Evolutionary conservation across 1,140 invertebrate species (phyloP).

Genomic region (Macrobrachium rosenbergii): DNA sequence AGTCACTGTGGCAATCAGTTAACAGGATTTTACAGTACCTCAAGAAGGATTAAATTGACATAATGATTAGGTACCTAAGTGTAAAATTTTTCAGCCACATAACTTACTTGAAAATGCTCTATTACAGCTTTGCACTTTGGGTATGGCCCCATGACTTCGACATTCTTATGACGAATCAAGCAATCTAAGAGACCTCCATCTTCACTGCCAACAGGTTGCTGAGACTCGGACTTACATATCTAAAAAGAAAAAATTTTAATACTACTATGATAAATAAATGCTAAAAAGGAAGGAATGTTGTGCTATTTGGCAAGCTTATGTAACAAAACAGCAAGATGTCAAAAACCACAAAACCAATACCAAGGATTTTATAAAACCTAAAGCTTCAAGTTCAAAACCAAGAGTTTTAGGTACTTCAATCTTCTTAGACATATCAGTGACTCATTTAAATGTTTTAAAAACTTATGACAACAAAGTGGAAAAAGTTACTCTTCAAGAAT

Average conservation of each 20-base stretch:
- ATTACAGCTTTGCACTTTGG: constrained; percentile 91
- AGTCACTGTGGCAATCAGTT: no score
- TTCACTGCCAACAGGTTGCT: constrained; percentile 69
- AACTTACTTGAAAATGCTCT: constrained; percentile 82
- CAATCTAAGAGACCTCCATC: constrained; percentile 90
- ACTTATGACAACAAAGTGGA: no score
- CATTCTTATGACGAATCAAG: constrained; percentile 92
- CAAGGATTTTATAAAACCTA: no score
- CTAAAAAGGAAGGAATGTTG: constrained; percentile 26
- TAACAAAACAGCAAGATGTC: no score
- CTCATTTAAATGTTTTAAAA: no score
- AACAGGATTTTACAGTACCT: no score
- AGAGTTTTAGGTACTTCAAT: no score
- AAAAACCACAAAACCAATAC: no score
- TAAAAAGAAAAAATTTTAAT: not conserved
- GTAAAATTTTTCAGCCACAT: not conserved
- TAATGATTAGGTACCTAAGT: constrained; percentile 15
- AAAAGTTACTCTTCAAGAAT: no score
- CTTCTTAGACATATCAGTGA: no score
- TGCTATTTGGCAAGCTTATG: not conserved
- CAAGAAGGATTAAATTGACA: constrained; percentile 6
- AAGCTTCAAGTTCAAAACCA: no score
- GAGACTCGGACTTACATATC: constrained; percentile 50
- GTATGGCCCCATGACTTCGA: constrained; percentile 79
- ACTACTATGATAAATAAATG: not conserved